These are phyloP conservation scores for Psammodynastes pulverulentus DNA, from an alignment of 2,113 vertebrate species.

Conservation along the genomic window DNA sequence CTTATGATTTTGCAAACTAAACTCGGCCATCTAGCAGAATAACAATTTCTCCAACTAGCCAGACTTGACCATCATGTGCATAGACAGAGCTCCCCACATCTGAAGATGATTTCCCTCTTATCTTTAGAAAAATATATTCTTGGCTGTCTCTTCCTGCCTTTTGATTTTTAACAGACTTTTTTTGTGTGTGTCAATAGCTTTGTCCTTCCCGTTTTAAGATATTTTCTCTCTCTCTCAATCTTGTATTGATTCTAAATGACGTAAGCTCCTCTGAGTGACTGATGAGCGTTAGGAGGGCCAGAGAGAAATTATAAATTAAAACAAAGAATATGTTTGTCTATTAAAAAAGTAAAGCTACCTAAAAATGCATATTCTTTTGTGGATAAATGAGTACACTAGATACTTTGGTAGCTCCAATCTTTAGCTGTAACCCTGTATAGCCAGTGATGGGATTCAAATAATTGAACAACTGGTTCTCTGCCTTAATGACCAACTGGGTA, in stretches of 20 bases:
- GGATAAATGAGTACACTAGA: not conserved
- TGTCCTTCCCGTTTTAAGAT: not conserved
- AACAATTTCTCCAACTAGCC: not conserved
- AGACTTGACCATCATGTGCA: not conserved
- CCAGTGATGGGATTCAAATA: too few relatives aligned
- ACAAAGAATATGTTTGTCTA: not conserved
- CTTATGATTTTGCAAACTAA: not conserved
- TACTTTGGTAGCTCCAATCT: not conserved
- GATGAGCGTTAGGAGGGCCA: not conserved
- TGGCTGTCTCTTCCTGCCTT: not conserved
- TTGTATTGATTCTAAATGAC: not conserved
- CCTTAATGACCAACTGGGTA: too few relatives aligned
- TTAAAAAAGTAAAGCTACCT: slow-evolving; percentile 51
- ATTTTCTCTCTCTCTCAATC: not conserved
- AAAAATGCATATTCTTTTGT: slow-evolving; percentile 44
- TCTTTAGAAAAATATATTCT: not conserved
- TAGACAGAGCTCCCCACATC: not conserved
- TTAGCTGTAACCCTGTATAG: too few relatives aligned
- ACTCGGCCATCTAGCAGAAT: not conserved
- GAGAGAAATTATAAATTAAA: not conserved
- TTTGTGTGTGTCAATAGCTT: not conserved
- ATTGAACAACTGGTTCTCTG: too few relatives aligned
- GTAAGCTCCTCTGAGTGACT: not conserved
- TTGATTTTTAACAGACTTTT: not conserved
- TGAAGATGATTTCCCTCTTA: not conserved